A percentile compares a stretch with the other conserved stretches of the same genome.
Conservation (phyloP, 2,888 invertebrate species). For the Carabus problematicus region DNA sequence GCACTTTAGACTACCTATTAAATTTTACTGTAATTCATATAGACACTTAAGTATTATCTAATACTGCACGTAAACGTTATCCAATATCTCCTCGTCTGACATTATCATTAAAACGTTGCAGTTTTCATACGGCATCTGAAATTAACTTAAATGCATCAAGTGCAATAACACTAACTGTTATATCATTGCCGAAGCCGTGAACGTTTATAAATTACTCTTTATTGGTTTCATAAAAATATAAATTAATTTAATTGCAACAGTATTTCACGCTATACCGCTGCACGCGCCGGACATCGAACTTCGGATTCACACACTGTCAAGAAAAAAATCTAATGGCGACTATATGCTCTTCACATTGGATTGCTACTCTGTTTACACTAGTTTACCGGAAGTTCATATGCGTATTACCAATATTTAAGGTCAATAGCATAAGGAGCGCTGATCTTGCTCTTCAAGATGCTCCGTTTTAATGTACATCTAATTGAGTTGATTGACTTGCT, state of each 20-base stretch:
- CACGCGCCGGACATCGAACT: conserved; percentile 7
- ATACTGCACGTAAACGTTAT: no score
- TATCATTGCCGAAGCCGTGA: background rate
- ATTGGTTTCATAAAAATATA: conserved; percentile 11
- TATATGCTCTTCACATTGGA: no score
- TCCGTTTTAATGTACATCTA: conserved; percentile 8
- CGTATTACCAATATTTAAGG: conserved; percentile 1
- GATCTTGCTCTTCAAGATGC: background rate
- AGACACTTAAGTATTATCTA: no score
- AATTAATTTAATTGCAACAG: conserved; percentile 13
- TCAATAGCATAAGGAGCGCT: background rate
- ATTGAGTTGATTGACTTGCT: background rate
- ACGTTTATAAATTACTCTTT: conserved; percentile 16
- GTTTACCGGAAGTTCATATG: conserved; percentile 2
- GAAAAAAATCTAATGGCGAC: no score
- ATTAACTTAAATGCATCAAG: no score
- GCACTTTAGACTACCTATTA: no score
- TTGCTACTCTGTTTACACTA: no score
- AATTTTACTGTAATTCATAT: no score
- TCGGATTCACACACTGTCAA: background rate
- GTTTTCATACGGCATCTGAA: no score
- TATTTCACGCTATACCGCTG: conserved; percentile 17
- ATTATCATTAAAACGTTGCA: no score
- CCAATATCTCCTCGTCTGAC: no score
- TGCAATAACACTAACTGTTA: background rate